These are phyloP conservation scores for Harpia harpyja DNA, from an alignment of 2,797 vertebrate species.

Conservation along the genomic window DNA sequence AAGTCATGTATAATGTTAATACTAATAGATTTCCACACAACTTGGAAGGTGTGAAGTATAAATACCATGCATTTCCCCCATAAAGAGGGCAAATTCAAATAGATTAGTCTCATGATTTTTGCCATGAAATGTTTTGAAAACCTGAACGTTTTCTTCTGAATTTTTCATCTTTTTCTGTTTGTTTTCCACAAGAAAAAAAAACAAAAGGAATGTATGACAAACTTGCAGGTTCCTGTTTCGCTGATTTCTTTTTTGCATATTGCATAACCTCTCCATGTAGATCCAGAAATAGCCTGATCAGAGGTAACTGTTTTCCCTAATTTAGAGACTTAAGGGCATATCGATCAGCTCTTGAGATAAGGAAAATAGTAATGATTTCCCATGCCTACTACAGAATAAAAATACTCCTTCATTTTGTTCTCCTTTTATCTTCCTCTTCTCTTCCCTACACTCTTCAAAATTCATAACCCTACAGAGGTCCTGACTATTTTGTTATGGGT, in stretches of 20 bases:
- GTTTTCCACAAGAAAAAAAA: neutral
- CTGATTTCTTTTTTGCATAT: neutral
- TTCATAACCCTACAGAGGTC: neutral
- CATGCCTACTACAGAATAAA: neutral
- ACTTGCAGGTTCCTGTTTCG: neutral
- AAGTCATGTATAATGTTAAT: neutral
- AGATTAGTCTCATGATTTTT: neutral
- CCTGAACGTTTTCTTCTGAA: neutral
- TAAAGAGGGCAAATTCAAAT: neutral
- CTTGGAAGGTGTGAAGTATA: neutral
- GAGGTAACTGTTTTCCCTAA: neutral
- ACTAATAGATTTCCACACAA: neutral
- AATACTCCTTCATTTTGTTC: neutral
- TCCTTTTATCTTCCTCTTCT: neutral
- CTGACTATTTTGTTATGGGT: fast-evolving
- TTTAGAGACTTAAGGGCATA: neutral
- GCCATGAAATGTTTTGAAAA: neutral
- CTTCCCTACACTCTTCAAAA: neutral
- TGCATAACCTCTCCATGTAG: neutral
- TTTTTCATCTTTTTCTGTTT: neutral
- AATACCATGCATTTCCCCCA: neutral
- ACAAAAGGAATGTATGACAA: neutral
- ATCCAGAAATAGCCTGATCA: neutral
- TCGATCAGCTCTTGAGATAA: neutral
- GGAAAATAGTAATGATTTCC: neutral